Percentiles rank a stretch among this genome's conserved stretches.
Conservation (phyloP, 2,113 vertebrate species). For the Cinclus mexicanus region DNA sequence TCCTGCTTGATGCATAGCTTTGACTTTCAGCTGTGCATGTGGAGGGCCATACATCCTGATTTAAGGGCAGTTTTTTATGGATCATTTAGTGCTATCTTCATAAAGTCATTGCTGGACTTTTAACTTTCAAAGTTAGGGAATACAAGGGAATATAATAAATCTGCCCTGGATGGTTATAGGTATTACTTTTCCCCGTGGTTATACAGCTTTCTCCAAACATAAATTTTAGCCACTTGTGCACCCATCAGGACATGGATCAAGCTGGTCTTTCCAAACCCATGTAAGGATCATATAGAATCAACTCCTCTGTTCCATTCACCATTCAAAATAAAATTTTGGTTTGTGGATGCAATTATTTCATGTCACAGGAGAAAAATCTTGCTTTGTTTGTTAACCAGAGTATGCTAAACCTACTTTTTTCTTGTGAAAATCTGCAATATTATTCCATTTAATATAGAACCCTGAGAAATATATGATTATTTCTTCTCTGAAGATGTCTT, state of each 20-base stretch:
- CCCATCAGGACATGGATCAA: neutral
- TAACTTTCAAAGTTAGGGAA: neutral
- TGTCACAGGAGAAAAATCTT: neutral
- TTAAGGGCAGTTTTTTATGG: neutral
- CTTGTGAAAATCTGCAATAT: neutral
- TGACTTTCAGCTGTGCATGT: neutral
- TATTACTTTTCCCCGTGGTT: neutral
- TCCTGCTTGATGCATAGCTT: neutral
- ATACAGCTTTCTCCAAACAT: neutral
- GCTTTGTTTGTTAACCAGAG: neutral
- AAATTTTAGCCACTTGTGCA: neutral
- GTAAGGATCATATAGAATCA: neutral
- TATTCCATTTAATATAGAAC: neutral
- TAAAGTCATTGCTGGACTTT: neutral
- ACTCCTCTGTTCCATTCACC: neutral
- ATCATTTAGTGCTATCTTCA: neutral
- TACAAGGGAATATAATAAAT: neutral
- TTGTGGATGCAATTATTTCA: neutral
- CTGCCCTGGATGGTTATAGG: neutral
- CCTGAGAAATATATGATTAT: neutral
- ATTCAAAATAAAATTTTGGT: neutral
- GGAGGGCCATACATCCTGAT: neutral
- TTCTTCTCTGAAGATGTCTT: neutral
- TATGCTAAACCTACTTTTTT: neutral
- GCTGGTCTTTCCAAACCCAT: neutral